Percentiles rank a stretch among this genome's conserved stretches.
Evolutionary conservation across 2,797 vertebrate genomes (phyloP).

Genomic region (Takifugu ocellatus): DNA sequence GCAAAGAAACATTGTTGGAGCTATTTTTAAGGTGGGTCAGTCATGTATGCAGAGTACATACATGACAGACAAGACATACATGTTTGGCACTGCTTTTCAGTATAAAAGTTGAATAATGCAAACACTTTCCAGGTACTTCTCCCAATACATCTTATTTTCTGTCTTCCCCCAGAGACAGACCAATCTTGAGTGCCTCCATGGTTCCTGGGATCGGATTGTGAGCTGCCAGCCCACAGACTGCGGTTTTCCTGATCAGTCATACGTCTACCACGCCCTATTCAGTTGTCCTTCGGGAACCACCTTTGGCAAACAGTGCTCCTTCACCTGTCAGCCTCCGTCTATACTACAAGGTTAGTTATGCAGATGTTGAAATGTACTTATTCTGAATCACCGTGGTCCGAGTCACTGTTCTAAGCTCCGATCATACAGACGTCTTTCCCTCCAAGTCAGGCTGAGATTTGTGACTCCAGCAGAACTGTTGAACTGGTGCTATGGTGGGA

Average conservation of each 20-base stretch:
- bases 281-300: constrained; percentile 85
- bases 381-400: too few species aligned
- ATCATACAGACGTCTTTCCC: too few species aligned
- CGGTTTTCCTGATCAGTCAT: constrained; percentile 79
- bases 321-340: constrained; percentile 88
- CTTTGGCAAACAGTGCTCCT: constrained; percentile 84
- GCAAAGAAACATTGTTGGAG: too few species aligned
- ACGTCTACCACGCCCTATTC: constrained; percentile 87
- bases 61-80: too few species aligned
- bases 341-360: constrained; percentile 85
- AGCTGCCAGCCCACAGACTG: constrained; percentile 86
- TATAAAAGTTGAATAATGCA: too few species aligned
- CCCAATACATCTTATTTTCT: background rate
- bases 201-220: constrained; percentile 83
- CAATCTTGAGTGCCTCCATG: constrained; percentile 80
- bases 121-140: background rate
- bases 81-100: too few species aligned
- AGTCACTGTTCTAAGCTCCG: too few species aligned
- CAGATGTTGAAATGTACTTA: background rate
- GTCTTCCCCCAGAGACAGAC: constrained; percentile 67
- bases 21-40: too few species aligned
- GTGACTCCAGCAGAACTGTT: too few species aligned
- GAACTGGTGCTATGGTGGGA: too few species aligned
- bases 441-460: too few species aligned
- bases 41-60: too few species aligned